Conservation (phyloP, 2,113 vertebrate genomes). For the Tonatia bakeri region DNA sequence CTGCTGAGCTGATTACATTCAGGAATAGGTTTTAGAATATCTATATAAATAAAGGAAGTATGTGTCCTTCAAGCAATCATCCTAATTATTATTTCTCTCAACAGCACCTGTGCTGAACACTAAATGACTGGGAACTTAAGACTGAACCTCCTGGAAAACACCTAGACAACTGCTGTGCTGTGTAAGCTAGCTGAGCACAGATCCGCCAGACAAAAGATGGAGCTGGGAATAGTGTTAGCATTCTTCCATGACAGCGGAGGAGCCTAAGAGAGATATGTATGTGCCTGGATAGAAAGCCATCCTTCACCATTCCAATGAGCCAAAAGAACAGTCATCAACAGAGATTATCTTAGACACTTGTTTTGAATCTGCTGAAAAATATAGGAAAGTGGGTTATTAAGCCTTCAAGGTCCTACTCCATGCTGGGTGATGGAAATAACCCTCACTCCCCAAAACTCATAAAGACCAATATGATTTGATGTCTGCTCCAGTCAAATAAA, state of each 20-base stretch:
- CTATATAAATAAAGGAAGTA: background rate
- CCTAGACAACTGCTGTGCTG: background rate
- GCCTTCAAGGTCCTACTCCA: background rate
- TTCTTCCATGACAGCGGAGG: background rate
- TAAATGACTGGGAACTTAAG: background rate
- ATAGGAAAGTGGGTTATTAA: background rate
- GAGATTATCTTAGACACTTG: background rate
- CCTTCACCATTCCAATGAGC: background rate
- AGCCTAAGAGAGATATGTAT: background rate
- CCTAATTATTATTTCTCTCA: background rate
- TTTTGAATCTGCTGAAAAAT: background rate
- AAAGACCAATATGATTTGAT: background rate
- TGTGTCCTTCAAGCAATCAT: background rate
- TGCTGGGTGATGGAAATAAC: background rate
- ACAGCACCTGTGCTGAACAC: background rate
- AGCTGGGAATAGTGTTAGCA: background rate
- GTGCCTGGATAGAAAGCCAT: background rate
- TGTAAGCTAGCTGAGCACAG: background rate
- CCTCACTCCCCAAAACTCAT: background rate
- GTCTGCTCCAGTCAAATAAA: slow-evolving; percentile 2
- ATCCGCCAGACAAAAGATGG: background rate
- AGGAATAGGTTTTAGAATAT: background rate
- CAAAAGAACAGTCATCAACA: background rate
- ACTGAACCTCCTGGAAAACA: background rate
- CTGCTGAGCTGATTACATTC: background rate